Evolutionary conservation across 1,140 invertebrate genomes (phyloP).

Genomic region (Papilio dardanus): DNA sequence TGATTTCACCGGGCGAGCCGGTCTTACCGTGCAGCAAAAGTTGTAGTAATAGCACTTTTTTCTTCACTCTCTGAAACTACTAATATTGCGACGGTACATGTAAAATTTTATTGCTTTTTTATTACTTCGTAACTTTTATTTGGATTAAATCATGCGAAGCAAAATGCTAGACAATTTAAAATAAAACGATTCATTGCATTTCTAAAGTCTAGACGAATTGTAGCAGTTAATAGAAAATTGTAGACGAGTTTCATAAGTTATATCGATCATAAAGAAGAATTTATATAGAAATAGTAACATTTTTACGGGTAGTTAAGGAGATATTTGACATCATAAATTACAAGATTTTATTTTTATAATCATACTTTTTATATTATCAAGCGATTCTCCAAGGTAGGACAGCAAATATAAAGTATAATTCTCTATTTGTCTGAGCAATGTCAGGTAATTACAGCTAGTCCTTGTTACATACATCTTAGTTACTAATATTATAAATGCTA

Average conservation of each 20-base stretch:
- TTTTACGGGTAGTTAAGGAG: neutral
- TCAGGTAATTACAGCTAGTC: no score
- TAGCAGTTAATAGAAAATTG: slow-evolving; percentile 13
- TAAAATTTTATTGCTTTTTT: neutral
- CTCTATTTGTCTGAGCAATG: no score
- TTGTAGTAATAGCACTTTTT: no score
- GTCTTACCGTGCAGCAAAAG: no score
- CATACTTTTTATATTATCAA: neutral
- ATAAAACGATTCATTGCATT: slow-evolving; percentile 6
- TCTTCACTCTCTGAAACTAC: neutral
- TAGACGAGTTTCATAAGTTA: slow-evolving; percentile 14
- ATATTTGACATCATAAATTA: slow-evolving; percentile 1
- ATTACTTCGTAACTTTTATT: neutral
- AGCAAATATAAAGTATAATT: no score
- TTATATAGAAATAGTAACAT: neutral
- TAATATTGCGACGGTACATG: neutral
- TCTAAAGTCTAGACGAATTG: slow-evolving; percentile 8
- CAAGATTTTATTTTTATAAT: neutral
- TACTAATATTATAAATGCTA: no score
- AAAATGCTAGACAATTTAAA: slow-evolving; percentile 8
- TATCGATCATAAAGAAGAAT: neutral
- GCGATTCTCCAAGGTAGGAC: neutral
- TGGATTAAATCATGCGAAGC: neutral
- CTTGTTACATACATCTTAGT: no score
- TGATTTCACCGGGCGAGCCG: no score